These are phyloP conservation scores for Mustelus asterias DNA, from an alignment of 2,113 vertebrate species.

Conservation along the genomic window DNA sequence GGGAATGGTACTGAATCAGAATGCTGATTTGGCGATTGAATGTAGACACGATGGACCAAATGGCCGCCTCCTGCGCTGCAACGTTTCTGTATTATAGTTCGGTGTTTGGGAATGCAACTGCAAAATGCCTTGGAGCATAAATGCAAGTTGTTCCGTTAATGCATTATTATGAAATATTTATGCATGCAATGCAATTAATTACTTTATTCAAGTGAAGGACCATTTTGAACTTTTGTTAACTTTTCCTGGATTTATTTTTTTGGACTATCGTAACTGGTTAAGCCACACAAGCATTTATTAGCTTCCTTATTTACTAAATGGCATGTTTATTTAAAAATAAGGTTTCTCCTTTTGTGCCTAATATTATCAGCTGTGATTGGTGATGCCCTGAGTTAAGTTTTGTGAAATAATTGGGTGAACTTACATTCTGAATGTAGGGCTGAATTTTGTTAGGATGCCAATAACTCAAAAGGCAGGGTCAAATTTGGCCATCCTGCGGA, in stretches of 20 bases:
- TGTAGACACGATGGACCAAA: too few species aligned
- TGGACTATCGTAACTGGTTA: neutral
- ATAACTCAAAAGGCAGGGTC: too few species aligned
- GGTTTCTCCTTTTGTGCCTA: neutral
- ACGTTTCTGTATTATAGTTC: neutral
- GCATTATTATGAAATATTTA: neutral
- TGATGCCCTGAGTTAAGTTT: neutral
- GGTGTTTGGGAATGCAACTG: neutral
- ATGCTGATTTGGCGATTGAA: too few species aligned
- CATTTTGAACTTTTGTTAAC: neutral
- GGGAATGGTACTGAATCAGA: too few species aligned
- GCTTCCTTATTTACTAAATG: neutral
- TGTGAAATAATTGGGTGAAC: neutral
- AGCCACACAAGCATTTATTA: neutral
- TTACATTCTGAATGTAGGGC: neutral
- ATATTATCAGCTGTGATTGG: neutral
- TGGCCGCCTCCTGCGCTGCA: neutral
- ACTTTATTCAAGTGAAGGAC: neutral
- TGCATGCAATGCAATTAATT: neutral
- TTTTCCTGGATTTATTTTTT: neutral
- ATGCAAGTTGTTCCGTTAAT: neutral
- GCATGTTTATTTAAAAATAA: neutral
- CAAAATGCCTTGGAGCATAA: neutral
- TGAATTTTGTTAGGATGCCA: too few species aligned
- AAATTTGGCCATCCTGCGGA: too few species aligned